phyloP scores from a whole-genome alignment of 2,797 vertebrate species.

The Hoplostethus mediterraneus region DNA sequence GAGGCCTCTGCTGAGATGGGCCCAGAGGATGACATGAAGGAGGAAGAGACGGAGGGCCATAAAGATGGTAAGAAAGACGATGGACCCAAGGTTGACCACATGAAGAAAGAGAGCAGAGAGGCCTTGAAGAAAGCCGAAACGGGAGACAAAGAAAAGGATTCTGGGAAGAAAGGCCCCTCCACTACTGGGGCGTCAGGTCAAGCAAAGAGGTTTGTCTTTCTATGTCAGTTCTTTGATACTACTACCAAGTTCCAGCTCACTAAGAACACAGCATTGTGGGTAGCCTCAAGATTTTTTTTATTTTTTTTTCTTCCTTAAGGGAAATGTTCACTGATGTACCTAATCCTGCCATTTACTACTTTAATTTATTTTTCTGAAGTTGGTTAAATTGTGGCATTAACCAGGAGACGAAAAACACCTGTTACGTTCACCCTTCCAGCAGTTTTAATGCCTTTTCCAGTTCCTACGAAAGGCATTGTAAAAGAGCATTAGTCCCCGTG shows the following conservation, averaged over 20 bases:
- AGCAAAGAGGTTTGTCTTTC: constrained; percentile 99
- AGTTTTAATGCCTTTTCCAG: constrained; percentile 87
- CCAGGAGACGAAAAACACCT: constrained; percentile 82
- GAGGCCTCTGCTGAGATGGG: constrained; percentile 91
- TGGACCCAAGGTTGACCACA: constrained; percentile 90
- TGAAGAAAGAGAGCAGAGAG: constrained; percentile 97
- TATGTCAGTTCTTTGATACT: constrained; percentile 99
- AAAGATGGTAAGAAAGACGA: constrained; percentile 98
- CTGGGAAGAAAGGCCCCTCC: constrained; percentile 99
- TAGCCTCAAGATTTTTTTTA: constrained; percentile 94
- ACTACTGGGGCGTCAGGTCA: constrained; percentile 99
- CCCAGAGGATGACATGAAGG: constrained; percentile 92
- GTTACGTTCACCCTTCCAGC: constrained; percentile 93
- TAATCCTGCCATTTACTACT: constrained; percentile 91
- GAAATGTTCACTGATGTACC: constrained; percentile 91
- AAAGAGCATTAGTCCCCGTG: constrained; percentile 92
- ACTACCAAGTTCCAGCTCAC: constrained; percentile 96
- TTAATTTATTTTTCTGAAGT: constrained; percentile 88
- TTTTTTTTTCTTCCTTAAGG: constrained; percentile 85
- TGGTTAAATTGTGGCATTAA: constrained; percentile 88
- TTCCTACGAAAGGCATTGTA: constrained; percentile 89
- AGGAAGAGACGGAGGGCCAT: constrained; percentile 91
- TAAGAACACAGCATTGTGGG: constrained; percentile 99
- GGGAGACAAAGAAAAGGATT: constrained; percentile 99
- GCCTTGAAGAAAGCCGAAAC: constrained; percentile 96